These are phyloP conservation scores for Chromis chromis DNA, from an alignment of 2,797 vertebrate species.

Conservation along the genomic window DNA sequence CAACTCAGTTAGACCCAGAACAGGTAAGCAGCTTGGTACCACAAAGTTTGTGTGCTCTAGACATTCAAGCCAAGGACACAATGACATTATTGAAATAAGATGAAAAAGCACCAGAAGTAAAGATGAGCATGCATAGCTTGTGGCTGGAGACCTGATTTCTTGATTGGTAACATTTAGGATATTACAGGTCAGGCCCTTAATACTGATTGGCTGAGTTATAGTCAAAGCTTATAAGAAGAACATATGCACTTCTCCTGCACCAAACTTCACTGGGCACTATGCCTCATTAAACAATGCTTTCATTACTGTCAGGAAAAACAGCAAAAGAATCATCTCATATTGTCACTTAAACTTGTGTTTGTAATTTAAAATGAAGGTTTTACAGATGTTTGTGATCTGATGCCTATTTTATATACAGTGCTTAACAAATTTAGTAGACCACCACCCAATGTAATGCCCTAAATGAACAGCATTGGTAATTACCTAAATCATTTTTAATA, in stretches of 20 bases:
- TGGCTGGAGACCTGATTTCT: not conserved
- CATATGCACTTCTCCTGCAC: too few species aligned
- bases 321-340: not conserved
- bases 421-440: too few species aligned
- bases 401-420: too few species aligned
- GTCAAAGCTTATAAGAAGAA: too few species aligned
- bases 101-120: not conserved
- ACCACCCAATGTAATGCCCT: too few species aligned
- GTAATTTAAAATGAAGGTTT: not conserved
- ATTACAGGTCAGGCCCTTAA: too few species aligned
- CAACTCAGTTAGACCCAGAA: constrained; percentile 86
- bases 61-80: not conserved
- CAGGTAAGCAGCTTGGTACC: constrained; percentile 79
- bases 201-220: not conserved
- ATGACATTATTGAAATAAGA: not conserved
- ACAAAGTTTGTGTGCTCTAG: not conserved
- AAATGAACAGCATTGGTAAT: too few species aligned
- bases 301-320: too few species aligned
- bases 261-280: too few species aligned
- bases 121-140: not conserved
- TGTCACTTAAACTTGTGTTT: not conserved
- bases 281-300: too few species aligned
- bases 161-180: too few species aligned
- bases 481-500: too few species aligned
- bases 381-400: not conserved